A percentile compares a stretch with the other conserved stretches of the same genome.
phyloP scores from a whole-genome alignment of 2,113 vertebrate genomes.

The Hippolais icterina region DNA sequence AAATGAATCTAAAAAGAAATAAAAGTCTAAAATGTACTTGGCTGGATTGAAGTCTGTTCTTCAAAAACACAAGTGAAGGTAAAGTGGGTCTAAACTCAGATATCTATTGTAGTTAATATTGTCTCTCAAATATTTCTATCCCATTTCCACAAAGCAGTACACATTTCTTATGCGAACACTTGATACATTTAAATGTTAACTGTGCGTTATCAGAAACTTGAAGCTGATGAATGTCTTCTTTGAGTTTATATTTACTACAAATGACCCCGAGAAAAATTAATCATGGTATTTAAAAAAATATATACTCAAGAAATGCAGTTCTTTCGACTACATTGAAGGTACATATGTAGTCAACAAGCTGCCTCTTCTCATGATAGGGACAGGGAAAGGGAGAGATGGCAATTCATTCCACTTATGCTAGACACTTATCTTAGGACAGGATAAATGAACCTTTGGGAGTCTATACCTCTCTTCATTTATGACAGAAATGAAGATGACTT shows the following conservation, averaged over 20 bases:
- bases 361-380: neutral
- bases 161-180: neutral
- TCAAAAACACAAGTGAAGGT: neutral
- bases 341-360: neutral
- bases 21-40: neutral
- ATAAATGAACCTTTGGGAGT: conserved; percentile 2
- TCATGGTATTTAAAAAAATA: neutral
- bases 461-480: neutral
- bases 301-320: neutral
- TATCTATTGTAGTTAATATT: neutral
- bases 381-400: neutral
- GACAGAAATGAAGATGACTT: neutral
- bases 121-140: neutral
- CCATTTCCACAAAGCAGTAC: neutral
- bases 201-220: neutral
- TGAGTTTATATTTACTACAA: neutral
- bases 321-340: neutral
- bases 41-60: neutral
- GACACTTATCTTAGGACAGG: neutral
- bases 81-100: neutral
- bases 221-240: neutral
- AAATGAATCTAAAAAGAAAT: neutral
- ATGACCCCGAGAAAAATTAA: neutral
- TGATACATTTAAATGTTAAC: neutral
- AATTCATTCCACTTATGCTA: neutral